Base-by-base conservation (phyloP, 2,113 vertebrate genomes). In the Sinocyclocheilus anshuiensis region DNA sequence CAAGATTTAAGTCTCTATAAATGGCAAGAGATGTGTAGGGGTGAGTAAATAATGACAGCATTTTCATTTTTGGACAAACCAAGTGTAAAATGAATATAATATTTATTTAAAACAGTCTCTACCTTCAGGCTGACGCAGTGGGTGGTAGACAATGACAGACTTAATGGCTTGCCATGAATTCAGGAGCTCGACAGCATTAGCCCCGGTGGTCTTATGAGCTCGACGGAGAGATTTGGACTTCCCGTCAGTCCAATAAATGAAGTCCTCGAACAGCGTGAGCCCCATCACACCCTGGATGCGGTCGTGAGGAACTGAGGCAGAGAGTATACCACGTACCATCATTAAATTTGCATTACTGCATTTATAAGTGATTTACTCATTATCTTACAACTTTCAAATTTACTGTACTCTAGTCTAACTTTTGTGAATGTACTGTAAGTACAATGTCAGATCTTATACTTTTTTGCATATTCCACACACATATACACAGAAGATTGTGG, bases 141-240 rank as follows among this genome's bases (percentile, higher is more conserved):
- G 96, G 91, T 99, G 98, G 93, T 98, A 99, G 90, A 99, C 96
- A 91, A 97, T 97, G 92, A 99, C 97, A 90, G 98, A 98, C 90
- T 97, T 97, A 92, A 99, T 98, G 93, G 97, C 94, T 89, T 99
- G 98, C 98, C 98, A 99, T 57, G 98, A 99, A 94, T 97, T 98
- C 88, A 99, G 96, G 87, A 99, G 95, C 76, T 97, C 96, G 1
- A 96, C 93, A 87, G 95, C 96, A 93, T 96, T 94, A 87, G 94
- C 90, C 86, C 98, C 98, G 0, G 96, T 97, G 84, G 97, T 99
- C 95, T 99, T 99, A 94, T 98, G 98, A 87, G 95, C 97, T 87
- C 98, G 97, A 84, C 94, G 97, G 50, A 99, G 95, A 6, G 98
- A 98, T 91, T 99, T 99, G 91, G 97, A 97, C 96, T 99, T 99